phyloP scores from a whole-genome alignment of 2,797 vertebrate species.

The Gephyroberyx darwinii region DNA sequence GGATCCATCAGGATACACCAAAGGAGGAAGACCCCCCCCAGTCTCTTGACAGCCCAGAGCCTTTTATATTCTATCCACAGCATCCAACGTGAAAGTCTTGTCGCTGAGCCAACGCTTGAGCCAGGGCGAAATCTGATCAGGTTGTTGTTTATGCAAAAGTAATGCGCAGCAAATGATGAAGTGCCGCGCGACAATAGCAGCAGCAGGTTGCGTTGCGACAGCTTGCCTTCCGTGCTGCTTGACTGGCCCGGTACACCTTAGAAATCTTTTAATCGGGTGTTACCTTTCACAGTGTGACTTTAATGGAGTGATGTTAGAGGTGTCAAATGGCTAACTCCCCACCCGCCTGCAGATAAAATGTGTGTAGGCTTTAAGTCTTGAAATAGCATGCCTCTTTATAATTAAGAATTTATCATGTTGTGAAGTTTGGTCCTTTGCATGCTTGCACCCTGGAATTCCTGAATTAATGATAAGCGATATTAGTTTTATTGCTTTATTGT shows the following conservation, averaged over 20 bases:
- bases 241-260: neutral
- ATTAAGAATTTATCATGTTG: too few species aligned
- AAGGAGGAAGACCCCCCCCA: neutral
- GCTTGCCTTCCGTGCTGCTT: conserved; percentile 24
- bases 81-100: neutral
- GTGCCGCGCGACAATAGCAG: conserved; percentile 7
- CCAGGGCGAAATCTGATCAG: conserved; percentile 7
- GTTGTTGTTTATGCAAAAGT: conserved; percentile 7
- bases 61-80: neutral
- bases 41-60: neutral
- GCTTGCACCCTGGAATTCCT: too few species aligned
- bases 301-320: neutral
- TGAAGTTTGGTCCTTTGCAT: too few species aligned
- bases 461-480: too few species aligned
- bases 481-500: too few species aligned
- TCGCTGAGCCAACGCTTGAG: neutral
- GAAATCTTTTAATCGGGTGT: conserved; percentile 4
- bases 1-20: neutral
- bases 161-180: conserved; percentile 17
- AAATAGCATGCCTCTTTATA: too few species aligned
- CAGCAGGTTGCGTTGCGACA: conserved; percentile 9
- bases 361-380: too few species aligned
- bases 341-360: neutral
- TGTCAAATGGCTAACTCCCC: conserved; percentile 3
- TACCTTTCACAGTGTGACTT: neutral